These are phyloP conservation scores for Apogon talboti DNA, from an alignment of 2,797 vertebrate genomes.

Conservation along the genomic window DNA sequence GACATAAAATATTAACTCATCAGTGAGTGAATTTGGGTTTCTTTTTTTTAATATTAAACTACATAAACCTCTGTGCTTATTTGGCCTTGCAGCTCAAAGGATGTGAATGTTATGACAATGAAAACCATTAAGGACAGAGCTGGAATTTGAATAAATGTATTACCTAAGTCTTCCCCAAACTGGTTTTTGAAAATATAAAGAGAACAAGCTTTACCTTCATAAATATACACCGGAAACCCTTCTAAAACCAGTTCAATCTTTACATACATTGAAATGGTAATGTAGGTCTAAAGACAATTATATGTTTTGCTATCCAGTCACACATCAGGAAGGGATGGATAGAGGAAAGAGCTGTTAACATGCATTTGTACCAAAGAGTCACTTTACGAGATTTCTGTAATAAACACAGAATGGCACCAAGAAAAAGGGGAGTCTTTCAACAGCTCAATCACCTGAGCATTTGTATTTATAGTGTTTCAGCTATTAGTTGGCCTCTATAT, in stretches of 20 bases:
- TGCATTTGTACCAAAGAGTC: conserved; percentile 30
- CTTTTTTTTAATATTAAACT: conserved; percentile 5
- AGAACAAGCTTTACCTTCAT: conserved; percentile 39
- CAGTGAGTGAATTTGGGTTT: conserved; percentile 16
- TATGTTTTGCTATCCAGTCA: conserved; percentile 38
- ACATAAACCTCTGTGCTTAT: not conserved
- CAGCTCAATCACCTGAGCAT: conserved; percentile 2
- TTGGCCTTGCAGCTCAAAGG: conserved; percentile 18
- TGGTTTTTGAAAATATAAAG: conserved; percentile 28
- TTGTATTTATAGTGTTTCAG: conserved; percentile 12
- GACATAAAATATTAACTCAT: conserved; percentile 26
- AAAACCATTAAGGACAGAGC: conserved; percentile 22
- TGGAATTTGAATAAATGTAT: conserved; percentile 47
- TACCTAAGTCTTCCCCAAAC: conserved; percentile 17
- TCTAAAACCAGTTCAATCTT: conserved; percentile 40
- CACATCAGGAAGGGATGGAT: too few relatives aligned
- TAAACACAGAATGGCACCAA: conserved; percentile 38
- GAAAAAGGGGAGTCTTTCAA: not conserved
- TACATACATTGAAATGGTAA: conserved; percentile 39
- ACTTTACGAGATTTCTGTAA: conserved; percentile 27
- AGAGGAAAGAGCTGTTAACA: conserved; percentile 42
- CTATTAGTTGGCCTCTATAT: conserved; percentile 12
- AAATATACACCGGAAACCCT: conserved; percentile 39
- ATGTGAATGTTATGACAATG: conserved; percentile 25
- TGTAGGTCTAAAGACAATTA: conserved; percentile 51